Evolutionary conservation across 2,797 vertebrate species (phyloP).

Genomic region (Lutjanus argentimaculatus): DNA sequence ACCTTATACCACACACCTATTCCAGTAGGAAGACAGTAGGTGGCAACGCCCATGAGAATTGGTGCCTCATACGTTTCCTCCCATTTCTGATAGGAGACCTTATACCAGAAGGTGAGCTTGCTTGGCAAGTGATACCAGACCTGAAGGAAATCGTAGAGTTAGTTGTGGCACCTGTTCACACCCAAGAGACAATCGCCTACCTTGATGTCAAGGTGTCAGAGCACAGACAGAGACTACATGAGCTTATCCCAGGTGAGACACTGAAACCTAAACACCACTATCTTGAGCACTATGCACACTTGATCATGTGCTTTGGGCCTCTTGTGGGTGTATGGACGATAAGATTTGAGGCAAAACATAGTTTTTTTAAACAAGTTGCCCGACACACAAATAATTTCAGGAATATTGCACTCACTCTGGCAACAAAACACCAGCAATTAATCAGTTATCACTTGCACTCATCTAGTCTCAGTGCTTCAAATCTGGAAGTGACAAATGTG

Average conservation of each 20-base stretch:
- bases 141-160: conserved; percentile 58
- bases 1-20: conserved; percentile 30
- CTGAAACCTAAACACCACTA: conserved; percentile 35
- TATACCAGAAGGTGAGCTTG: conserved; percentile 49
- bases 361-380: conserved; percentile 57
- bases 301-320: conserved; percentile 49
- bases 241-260: conserved; percentile 10
- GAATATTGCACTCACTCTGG: conserved; percentile 46
- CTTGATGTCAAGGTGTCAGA: conserved; percentile 29
- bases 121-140: conserved; percentile 58
- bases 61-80: conserved; percentile 21
- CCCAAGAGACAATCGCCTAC: conserved; percentile 25
- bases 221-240: conserved; percentile 10
- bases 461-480: conserved; percentile 39
- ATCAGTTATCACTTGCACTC: conserved; percentile 57
- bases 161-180: conserved; percentile 55
- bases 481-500: conserved; percentile 54
- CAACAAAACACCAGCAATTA: conserved; percentile 56
- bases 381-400: conserved; percentile 47
- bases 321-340: conserved; percentile 39
- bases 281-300: conserved; percentile 40
- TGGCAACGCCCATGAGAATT: conserved; percentile 20
- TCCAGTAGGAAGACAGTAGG: conserved; percentile 25
- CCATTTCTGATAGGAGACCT: conserved; percentile 45
- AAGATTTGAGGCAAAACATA: conserved; percentile 38